Conservation (phyloP, 2,888 invertebrate genomes). For the Ischnus inquisitorius region DNA sequence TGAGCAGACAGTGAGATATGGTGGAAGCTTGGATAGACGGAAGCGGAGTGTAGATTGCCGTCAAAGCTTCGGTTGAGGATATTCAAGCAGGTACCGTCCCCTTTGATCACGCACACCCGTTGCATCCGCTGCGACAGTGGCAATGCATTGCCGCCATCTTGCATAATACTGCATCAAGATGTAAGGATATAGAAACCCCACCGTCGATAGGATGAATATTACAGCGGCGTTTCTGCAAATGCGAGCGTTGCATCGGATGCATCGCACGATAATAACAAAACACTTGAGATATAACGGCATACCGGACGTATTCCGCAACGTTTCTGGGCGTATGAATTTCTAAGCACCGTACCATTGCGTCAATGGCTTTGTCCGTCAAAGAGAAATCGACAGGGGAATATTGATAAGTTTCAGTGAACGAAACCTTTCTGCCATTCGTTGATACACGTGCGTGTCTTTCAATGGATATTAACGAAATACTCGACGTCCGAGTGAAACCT, state of each 20-base stretch:
- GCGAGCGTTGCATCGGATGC: neutral
- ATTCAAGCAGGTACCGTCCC: slow-evolving; percentile 67
- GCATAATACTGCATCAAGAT: slow-evolving; percentile 46
- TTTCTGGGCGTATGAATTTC: neutral
- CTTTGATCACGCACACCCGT: slow-evolving; percentile 74
- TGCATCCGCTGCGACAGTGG: slow-evolving; percentile 48
- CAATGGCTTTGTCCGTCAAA: neutral
- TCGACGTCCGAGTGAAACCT: no score
- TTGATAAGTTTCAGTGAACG: neutral
- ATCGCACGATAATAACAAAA: slow-evolving; percentile 8
- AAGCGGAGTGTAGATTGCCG: slow-evolving; percentile 45
- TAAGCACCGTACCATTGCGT: neutral
- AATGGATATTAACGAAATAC: no score
- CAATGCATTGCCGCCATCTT: slow-evolving; percentile 27
- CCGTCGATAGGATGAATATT: neutral
- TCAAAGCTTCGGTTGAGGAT: slow-evolving; percentile 73
- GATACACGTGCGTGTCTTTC: no score
- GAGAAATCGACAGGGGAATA: neutral
- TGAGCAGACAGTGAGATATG: slow-evolving; percentile 18
- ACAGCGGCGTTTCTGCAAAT: slow-evolving; percentile 13
- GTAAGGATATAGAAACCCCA: slow-evolving; percentile 7
- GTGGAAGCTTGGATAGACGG: slow-evolving; percentile 6
- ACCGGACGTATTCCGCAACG: neutral
- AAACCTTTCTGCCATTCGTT: no score
- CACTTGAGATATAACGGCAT: neutral